These are phyloP conservation scores for Turdus rufiventris DNA, from an alignment of 2,113 vertebrate species.

Conservation along the genomic window DNA sequence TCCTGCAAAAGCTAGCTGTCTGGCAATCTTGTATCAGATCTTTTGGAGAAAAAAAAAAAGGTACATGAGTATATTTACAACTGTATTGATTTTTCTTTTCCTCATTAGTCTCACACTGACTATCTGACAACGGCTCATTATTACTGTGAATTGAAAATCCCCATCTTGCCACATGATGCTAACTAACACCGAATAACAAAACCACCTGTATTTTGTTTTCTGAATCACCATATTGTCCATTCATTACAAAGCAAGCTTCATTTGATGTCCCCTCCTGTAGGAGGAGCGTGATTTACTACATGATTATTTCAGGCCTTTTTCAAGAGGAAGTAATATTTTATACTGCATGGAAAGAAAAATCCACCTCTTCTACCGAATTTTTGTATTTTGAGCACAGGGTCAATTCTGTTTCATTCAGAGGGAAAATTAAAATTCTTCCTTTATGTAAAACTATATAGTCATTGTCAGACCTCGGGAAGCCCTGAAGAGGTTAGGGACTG, in stretches of 20 bases:
- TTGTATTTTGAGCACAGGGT: background rate
- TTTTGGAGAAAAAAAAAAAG: background rate
- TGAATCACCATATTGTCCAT: background rate
- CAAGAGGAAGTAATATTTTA: background rate
- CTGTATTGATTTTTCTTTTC: constrained; percentile 11
- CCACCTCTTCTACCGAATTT: background rate
- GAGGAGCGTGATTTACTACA: background rate
- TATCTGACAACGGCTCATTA: background rate
- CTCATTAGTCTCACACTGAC: background rate
- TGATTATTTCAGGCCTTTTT: background rate
- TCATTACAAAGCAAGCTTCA: background rate
- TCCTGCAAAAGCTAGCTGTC: background rate
- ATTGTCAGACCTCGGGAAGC: background rate
- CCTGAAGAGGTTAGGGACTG: background rate
- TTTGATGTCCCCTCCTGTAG: background rate
- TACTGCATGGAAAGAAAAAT: background rate
- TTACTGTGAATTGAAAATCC: background rate
- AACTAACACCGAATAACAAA: background rate
- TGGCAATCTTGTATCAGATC: background rate
- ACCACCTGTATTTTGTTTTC: background rate
- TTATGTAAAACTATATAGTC: background rate
- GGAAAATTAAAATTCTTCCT: background rate
- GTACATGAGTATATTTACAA: background rate
- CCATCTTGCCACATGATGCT: background rate
- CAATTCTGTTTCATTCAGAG: background rate